Conservation (phyloP, 1,140 invertebrate genomes). For the Aphaenogaster rudis region DNA sequence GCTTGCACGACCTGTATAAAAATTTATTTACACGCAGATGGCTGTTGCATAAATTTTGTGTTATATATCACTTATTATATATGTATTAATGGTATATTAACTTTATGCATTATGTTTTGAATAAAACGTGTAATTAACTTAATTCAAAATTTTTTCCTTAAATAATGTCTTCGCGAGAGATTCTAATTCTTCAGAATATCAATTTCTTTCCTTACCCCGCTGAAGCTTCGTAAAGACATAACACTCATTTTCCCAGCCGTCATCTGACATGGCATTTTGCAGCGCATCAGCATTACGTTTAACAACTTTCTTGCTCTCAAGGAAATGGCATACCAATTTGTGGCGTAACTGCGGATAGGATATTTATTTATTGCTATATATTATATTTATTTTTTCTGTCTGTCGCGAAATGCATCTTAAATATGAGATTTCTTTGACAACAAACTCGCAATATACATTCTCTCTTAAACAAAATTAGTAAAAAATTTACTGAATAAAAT, state of each 20-base stretch:
- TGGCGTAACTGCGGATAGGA: background rate
- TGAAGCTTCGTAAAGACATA: constrained; percentile 6
- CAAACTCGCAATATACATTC: background rate
- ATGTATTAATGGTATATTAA: background rate
- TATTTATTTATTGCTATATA: background rate
- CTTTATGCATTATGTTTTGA: background rate
- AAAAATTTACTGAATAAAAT: background rate
- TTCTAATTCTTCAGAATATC: background rate
- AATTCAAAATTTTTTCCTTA: background rate
- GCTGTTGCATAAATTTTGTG: background rate
- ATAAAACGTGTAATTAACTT: background rate
- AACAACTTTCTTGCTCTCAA: background rate
- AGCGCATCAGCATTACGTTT: background rate
- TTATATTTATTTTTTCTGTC: background rate
- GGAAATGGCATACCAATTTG: constrained; percentile 21
- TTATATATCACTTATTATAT: background rate
- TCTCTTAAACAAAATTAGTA: background rate
- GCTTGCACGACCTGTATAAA: constrained; percentile 2
- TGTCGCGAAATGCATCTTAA: background rate
- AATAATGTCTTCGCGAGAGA: background rate
- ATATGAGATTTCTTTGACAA: too few relatives aligned
- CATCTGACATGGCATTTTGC: constrained; percentile 1
- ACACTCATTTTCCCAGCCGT: background rate
- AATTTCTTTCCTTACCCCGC: background rate
- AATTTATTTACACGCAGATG: background rate